phyloP scores from a whole-genome alignment of 2,797 vertebrate species.

The Hirundo rustica region DNA sequence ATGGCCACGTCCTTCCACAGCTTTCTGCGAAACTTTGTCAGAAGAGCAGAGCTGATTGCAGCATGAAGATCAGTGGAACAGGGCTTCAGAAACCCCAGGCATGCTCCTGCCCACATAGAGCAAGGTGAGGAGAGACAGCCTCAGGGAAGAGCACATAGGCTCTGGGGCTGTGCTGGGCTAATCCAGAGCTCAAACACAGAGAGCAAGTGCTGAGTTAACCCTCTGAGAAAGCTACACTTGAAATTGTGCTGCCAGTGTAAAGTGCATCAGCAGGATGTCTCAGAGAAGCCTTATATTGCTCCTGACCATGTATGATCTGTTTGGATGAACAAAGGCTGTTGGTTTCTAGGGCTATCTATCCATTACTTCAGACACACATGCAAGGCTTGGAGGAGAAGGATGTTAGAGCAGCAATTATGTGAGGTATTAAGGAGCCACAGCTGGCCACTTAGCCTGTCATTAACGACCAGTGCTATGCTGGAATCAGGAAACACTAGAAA shows the following conservation, averaged over 20 bases:
- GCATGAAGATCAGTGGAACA: background rate
- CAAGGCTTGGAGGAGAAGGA: background rate
- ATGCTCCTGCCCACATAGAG: rapidly evolving
- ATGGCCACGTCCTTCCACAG: background rate
- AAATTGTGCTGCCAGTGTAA: background rate
- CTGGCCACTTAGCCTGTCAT: slow-evolving; percentile 54
- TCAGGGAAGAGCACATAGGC: rapidly evolving
- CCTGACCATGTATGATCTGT: background rate
- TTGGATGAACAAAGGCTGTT: background rate
- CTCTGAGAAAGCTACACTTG: background rate
- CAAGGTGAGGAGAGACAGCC: background rate
- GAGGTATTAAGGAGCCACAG: slow-evolving; percentile 46
- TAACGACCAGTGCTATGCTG: background rate
- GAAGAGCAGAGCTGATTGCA: background rate
- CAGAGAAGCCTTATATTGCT: background rate
- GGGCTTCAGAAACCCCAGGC: background rate
- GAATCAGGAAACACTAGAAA: slow-evolving; percentile 25
- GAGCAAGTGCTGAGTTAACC: background rate
- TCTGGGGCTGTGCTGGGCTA: background rate
- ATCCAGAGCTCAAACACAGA: background rate
- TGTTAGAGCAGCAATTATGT: background rate
- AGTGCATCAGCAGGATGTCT: background rate
- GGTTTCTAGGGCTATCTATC: slow-evolving; percentile 25
- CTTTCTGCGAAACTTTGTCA: background rate
- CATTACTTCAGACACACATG: background rate